phyloP scores from a whole-genome alignment of 1,140 invertebrate genomes.

The Rhagoletis zephyria region DNA sequence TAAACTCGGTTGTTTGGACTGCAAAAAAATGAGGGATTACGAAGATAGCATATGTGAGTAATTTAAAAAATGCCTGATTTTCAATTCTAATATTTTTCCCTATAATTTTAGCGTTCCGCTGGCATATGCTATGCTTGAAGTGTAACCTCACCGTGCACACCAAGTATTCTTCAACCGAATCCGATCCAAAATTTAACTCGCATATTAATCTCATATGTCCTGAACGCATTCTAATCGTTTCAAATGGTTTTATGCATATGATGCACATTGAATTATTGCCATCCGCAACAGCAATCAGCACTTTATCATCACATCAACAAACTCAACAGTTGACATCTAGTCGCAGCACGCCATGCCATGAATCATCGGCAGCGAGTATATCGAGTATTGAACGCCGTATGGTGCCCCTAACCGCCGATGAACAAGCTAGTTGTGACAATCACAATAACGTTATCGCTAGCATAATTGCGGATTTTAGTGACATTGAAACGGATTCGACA shows the following conservation, averaged over 20 bases:
- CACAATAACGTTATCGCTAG: slow-evolving; percentile 69
- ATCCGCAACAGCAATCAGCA: slow-evolving; percentile 9
- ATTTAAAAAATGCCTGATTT: neutral
- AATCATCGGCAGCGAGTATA: slow-evolving; percentile 6
- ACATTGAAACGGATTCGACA: slow-evolving; percentile 67
- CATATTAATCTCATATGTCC: slow-evolving; percentile 70
- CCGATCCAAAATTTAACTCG: slow-evolving; percentile 69
- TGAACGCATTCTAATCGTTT: slow-evolving; percentile 68
- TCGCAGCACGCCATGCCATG: slow-evolving; percentile 36
- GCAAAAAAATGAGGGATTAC: slow-evolving; percentile 66
- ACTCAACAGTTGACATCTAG: slow-evolving; percentile 32
- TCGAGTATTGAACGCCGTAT: slow-evolving; percentile 60
- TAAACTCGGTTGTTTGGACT: slow-evolving; percentile 72
- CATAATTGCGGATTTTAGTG: slow-evolving; percentile 72
- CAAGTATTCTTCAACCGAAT: slow-evolving; percentile 70
- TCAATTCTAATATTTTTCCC: slow-evolving; percentile 13
- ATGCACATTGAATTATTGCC: slow-evolving; percentile 67
- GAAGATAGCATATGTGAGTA: slow-evolving; percentile 59
- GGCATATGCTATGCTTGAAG: slow-evolving; percentile 68
- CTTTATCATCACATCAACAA: neutral
- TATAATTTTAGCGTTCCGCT: slow-evolving; percentile 64
- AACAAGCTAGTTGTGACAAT: slow-evolving; percentile 60
- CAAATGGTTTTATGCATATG: slow-evolving; percentile 72
- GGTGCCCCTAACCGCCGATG: slow-evolving; percentile 35
- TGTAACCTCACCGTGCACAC: slow-evolving; percentile 73